phyloP scores from a whole-genome alignment of 1,140 invertebrate genomes.

The Tetramorium simillimum region DNA sequence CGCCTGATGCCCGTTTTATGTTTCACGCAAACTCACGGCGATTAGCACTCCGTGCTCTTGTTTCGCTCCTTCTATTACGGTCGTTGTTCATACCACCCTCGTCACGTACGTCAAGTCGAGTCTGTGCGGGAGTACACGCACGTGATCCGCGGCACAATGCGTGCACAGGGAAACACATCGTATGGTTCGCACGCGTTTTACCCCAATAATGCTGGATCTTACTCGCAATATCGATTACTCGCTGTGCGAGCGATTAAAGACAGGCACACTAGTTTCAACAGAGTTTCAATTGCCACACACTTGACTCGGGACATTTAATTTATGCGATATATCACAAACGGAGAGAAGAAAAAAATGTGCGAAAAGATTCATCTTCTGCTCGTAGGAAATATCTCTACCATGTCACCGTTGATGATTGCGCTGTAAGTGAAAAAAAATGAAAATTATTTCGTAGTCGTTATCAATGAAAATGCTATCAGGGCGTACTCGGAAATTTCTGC shows the following conservation, averaged over 20 bases:
- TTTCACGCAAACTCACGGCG: conserved; percentile 48
- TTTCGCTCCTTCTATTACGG: conserved; percentile 50
- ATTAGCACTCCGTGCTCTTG: conserved; percentile 59
- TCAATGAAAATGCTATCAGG: conserved; percentile 44
- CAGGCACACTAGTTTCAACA: background rate
- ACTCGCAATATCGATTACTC: no score
- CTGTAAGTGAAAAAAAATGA: background rate
- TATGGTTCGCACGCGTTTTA: background rate
- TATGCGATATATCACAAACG: background rate
- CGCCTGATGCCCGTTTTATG: conserved; percentile 38
- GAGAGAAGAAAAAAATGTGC: background rate
- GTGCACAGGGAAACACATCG: background rate
- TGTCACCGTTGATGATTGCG: background rate
- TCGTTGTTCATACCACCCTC: conserved; percentile 10
- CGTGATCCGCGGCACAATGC: background rate
- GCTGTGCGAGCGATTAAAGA: background rate
- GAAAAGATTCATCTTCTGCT: background rate
- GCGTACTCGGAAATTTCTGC: conserved; percentile 27
- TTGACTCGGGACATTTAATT: background rate
- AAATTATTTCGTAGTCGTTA: conserved; percentile 19
- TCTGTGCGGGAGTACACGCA: background rate
- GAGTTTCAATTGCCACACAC: background rate
- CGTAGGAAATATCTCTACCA: background rate
- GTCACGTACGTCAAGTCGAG: conserved; percentile 44
- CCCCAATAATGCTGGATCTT: conserved; percentile 1